phyloP scores from a whole-genome alignment of 2,113 vertebrate species.

The Oryzias celebensis region DNA sequence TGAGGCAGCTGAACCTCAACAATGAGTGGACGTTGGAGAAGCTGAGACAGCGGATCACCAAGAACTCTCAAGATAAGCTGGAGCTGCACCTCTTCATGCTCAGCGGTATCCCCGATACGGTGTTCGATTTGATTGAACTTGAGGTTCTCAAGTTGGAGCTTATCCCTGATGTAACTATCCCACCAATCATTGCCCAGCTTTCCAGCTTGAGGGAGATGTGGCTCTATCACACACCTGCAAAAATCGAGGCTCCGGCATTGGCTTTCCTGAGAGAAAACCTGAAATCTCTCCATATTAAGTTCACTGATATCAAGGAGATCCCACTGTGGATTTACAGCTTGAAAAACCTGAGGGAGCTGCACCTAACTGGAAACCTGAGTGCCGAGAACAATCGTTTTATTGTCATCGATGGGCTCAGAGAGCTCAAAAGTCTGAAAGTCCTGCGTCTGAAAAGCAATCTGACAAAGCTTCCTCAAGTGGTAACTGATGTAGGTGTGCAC shows the following conservation, averaged over 20 bases:
- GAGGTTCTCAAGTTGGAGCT: conserved; percentile 97
- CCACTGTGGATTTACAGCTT: conserved; percentile 98
- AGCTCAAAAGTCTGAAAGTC: conserved; percentile 93
- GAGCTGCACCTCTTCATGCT: conserved; percentile 98
- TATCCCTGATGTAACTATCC: conserved; percentile 94
- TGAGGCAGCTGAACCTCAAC: conserved; percentile 96
- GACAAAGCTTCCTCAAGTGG: conserved; percentile 94
- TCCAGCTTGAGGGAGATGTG: conserved; percentile 91
- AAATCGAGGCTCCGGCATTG: conserved; percentile 94
- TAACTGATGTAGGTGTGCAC: conserved; percentile 93
- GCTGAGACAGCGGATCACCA: conserved; percentile 92
- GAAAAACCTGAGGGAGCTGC: conserved; percentile 93
- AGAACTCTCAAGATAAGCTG: conserved; percentile 94
- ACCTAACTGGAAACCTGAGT: conserved; percentile 92
- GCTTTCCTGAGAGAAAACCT: conserved; percentile 93
- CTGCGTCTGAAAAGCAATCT: conserved; percentile 95
- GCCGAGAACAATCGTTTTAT: conserved; percentile 96
- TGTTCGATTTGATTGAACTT: conserved; percentile 92
- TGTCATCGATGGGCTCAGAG: conserved; percentile 91
- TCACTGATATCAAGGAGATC: conserved; percentile 98
- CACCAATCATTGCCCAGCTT: conserved; percentile 96
- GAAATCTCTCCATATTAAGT: conserved; percentile 95
- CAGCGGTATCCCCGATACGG: conserved; percentile 93
- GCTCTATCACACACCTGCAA: conserved; percentile 96
- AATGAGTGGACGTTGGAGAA: conserved; percentile 98